Percentiles rank a stretch among this genome's conserved stretches.
phyloP scores from a whole-genome alignment of 2,888 invertebrate species.

The Melipona bicolor region DNA sequence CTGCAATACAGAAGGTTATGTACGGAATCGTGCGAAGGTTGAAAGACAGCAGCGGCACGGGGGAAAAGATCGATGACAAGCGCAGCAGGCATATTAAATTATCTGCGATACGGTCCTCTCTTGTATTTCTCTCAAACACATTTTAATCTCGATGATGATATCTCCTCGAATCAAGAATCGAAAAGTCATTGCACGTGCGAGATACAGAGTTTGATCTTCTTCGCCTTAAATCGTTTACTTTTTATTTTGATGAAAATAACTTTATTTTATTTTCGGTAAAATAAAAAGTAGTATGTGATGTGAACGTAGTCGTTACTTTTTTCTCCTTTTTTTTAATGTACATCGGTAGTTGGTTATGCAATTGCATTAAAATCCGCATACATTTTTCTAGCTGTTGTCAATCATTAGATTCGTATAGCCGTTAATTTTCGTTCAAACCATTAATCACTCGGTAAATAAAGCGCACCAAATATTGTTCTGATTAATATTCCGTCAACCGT shows the following conservation, averaged over 20 bases:
- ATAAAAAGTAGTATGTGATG: too few relatives aligned
- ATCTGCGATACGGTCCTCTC: neutral
- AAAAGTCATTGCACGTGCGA: too few relatives aligned
- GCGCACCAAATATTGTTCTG: slow-evolving; percentile 43
- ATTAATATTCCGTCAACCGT: slow-evolving; percentile 41
- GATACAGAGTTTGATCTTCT: too few relatives aligned
- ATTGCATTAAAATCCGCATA: neutral
- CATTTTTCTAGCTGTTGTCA: slow-evolving; percentile 29
- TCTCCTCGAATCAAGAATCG: neutral
- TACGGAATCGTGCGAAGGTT: slow-evolving; percentile 14
- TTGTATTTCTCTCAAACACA: neutral
- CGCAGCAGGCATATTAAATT: neutral
- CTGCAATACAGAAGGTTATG: slow-evolving; percentile 5
- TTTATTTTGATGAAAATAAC: too few relatives aligned
- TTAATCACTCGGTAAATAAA: slow-evolving; percentile 48
- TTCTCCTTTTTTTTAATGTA: too few relatives aligned
- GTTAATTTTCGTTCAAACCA: slow-evolving; percentile 3
- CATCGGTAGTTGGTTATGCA: neutral
- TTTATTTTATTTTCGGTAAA: too few relatives aligned
- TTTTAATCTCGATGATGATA: neutral
- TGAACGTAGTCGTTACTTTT: too few relatives aligned
- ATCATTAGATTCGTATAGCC: slow-evolving; percentile 29
- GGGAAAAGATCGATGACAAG: slow-evolving; percentile 5
- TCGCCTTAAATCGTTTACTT: too few relatives aligned
- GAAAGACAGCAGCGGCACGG: neutral